Conservation (phyloP, 2,113 vertebrate genomes). For the Muntiacus muntjak region DNA sequence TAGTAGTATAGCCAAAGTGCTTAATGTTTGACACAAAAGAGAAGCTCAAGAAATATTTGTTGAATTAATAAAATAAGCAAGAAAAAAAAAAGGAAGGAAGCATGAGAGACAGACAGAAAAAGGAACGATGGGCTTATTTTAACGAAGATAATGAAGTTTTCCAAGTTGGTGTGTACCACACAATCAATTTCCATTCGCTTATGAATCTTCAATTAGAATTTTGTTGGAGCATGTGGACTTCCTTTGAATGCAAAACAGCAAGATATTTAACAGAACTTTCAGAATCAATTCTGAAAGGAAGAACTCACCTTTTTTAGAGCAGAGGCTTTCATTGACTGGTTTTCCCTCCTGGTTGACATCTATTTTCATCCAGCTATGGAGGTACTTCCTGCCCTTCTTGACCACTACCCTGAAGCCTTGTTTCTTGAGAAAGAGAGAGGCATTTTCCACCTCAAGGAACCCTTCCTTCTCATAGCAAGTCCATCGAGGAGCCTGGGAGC, state of each 20-base stretch:
- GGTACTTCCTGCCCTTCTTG: constrained; percentile 79
- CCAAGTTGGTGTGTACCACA: background rate
- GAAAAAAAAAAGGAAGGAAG: background rate
- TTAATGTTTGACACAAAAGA: background rate
- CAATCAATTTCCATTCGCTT: background rate
- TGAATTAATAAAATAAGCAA: constrained; percentile 6
- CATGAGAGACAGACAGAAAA: background rate
- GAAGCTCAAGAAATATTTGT: background rate
- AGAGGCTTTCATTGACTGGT: constrained; percentile 78
- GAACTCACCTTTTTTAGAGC: constrained; percentile 85
- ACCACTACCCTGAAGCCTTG: constrained; percentile 82
- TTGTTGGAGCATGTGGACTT: background rate
- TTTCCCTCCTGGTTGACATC: constrained; percentile 77
- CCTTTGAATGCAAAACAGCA: background rate
- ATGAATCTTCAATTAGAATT: background rate
- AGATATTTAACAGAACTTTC: constrained; percentile 43
- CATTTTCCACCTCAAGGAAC: constrained; percentile 82
- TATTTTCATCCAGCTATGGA: constrained; percentile 87
- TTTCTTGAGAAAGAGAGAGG: constrained; percentile 86
- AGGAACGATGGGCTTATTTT: background rate
- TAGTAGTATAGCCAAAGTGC: background rate
- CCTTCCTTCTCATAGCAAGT: constrained; percentile 81
- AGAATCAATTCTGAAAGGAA: constrained; percentile 48
- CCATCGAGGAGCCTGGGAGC: constrained; percentile 85
- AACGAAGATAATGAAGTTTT: background rate